phyloP scores from a whole-genome alignment of 2,888 invertebrate species.

The Drosophila anomalata region DNA sequence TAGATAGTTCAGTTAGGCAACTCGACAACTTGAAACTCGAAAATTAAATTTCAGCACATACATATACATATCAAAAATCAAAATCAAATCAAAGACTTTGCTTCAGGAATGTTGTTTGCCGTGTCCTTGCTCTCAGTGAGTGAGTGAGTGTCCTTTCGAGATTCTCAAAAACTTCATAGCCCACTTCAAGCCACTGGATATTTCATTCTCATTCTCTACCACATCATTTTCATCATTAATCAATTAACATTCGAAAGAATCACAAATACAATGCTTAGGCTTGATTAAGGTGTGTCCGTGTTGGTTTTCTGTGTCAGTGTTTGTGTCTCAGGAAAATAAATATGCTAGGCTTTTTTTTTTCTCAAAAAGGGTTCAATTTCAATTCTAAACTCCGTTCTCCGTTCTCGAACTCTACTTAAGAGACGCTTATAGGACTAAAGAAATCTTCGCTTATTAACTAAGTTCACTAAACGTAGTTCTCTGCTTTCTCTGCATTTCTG shows the following conservation, averaged over 20 bases:
- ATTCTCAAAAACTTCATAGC: conserved; percentile 18
- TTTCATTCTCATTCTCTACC: conserved; percentile 23
- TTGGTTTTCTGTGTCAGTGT: conserved; percentile 26
- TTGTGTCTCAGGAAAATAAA: conserved; percentile 48
- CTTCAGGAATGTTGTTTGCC: conserved; percentile 66
- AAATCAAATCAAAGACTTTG: conserved; percentile 64
- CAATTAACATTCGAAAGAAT: conserved; percentile 52
- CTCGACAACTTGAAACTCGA: conserved; percentile 34
- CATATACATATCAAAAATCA: conserved; percentile 52
- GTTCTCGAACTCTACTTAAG: conserved; percentile 40
- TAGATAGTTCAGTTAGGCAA: conserved; percentile 40
- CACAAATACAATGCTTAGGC: conserved; percentile 63
- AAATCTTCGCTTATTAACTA: conserved; percentile 52
- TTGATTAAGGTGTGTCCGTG: conserved; percentile 34
- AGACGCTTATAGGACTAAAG: conserved; percentile 55
- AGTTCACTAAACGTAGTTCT: conserved; percentile 48
- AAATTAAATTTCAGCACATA: conserved; percentile 40
- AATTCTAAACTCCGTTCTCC: conserved; percentile 29
- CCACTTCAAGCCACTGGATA: conserved; percentile 23
- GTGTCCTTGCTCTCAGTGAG: conserved; percentile 15
- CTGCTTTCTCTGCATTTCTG: conserved; percentile 19
- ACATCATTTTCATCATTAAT: conserved; percentile 35
- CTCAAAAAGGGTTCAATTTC: conserved; percentile 45
- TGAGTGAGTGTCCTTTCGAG: conserved; percentile 31
- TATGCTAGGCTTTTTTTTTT: conserved; percentile 43